Conservation (phyloP, 30 jellyfish, hydroid and myxozoan species). For the Haliclystus octoradiatus region DNA sequence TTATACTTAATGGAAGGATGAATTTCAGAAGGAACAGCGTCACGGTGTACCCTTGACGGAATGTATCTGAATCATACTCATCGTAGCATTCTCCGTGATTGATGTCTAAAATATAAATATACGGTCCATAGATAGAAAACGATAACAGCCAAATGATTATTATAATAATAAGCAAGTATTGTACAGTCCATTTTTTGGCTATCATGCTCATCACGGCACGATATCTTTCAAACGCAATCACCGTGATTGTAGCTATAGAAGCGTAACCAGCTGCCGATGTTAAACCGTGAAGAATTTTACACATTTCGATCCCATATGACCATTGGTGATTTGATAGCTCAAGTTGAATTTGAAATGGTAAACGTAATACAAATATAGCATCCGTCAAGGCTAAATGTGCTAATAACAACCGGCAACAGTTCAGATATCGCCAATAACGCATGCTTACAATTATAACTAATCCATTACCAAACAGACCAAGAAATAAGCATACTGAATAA, state of each 20-base stretch:
- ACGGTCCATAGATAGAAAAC: conserved; percentile 36
- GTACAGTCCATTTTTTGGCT: conserved; percentile 26
- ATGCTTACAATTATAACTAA: conserved; percentile 40
- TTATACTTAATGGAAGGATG: conserved; percentile 32
- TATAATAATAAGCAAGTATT: conserved; percentile 9
- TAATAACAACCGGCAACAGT: conserved; percentile 57
- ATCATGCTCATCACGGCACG: conserved; percentile 50
- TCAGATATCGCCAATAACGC: conserved; percentile 23
- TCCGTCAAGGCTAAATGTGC: conserved; percentile 66
- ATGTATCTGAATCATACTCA: conserved; percentile 25
- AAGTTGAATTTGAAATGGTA: conserved; percentile 53
- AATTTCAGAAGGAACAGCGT: conserved; percentile 26
- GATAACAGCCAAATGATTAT: conserved; percentile 41
- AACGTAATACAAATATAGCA: conserved; percentile 33
- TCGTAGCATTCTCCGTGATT: conserved; percentile 25
- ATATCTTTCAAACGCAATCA: conserved; percentile 61
- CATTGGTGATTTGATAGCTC: conserved; percentile 40
- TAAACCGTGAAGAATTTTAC: conserved; percentile 58
- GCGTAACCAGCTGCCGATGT: conserved; percentile 47
- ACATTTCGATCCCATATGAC: conserved; percentile 43
- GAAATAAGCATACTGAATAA: conserved; percentile 35
- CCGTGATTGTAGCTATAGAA: conserved; percentile 49
- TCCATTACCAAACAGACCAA: conserved; percentile 52
- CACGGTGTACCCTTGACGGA: conserved; percentile 38
- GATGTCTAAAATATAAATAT: conserved; percentile 25